These are phyloP conservation scores for Hoplias malabaricus DNA, from an alignment of 2,113 vertebrate species.

Conservation along the genomic window DNA sequence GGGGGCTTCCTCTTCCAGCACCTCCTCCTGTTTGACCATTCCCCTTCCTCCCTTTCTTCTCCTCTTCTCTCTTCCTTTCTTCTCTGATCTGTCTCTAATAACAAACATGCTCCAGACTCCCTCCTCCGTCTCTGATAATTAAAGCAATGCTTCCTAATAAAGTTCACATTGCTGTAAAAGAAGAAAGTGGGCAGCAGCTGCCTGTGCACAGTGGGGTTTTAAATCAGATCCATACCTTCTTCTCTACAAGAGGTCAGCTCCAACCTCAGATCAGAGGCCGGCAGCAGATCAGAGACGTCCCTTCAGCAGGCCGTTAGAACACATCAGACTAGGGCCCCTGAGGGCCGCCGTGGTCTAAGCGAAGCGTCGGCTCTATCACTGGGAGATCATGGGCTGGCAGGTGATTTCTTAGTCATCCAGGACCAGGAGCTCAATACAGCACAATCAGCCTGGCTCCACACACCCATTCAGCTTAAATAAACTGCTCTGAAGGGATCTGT, in stretches of 20 bases:
- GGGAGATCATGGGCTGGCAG: too few species aligned
- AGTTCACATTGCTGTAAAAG: slow-evolving; percentile 50
- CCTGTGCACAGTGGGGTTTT: slow-evolving; percentile 19
- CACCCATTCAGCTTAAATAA: slow-evolving; percentile 49
- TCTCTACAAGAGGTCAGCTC: background rate
- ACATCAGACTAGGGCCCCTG: too few species aligned
- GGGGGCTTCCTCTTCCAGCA: background rate
- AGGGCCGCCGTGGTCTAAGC: too few species aligned
- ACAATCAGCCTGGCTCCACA: too few species aligned
- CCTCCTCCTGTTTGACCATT: background rate
- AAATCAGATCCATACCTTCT: slow-evolving; percentile 28
- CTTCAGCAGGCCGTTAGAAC: too few species aligned
- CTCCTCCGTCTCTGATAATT: slow-evolving; percentile 53
- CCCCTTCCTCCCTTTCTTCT: slow-evolving; percentile 6
- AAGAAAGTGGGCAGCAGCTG: slow-evolving; percentile 10
- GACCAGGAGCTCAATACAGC: too few species aligned
- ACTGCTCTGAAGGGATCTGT: slow-evolving; percentile 23
- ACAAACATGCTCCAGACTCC: slow-evolving; percentile 59
- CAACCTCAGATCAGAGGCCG: slow-evolving; percentile 21
- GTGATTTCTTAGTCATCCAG: too few species aligned
- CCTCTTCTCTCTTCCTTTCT: slow-evolving; percentile 14
- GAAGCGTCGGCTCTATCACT: too few species aligned
- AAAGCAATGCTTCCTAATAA: slow-evolving; percentile 46
- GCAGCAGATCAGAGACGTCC: background rate
- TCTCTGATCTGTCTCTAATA: slow-evolving; percentile 36